These are phyloP conservation scores for Pseudomyrmex concolor DNA, from an alignment of 1,140 invertebrate species.

Conservation along the genomic window DNA sequence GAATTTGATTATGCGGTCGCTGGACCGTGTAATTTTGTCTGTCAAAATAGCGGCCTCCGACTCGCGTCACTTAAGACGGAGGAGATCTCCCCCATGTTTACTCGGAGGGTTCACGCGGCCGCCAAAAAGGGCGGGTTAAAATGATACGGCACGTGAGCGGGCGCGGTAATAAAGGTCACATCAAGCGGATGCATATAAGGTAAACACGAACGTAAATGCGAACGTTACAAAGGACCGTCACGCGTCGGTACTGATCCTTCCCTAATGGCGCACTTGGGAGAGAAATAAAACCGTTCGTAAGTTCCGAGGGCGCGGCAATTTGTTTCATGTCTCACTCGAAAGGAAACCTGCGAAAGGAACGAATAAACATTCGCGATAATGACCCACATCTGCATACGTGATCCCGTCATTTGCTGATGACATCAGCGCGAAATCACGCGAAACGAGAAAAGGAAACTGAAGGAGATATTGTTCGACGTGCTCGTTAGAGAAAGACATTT, in stretches of 20 bases:
- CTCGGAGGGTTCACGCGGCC: conserved; percentile 34
- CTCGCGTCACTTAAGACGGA: conserved; percentile 42
- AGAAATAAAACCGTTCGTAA: not conserved
- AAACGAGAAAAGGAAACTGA: not conserved
- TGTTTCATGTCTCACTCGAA: not conserved
- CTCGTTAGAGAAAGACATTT: not conserved
- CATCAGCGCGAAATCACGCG: conserved; percentile 28
- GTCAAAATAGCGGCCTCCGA: conserved; percentile 75
- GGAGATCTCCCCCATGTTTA: conserved; percentile 56
- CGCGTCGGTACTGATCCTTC: not conserved
- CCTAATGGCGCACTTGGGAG: not conserved
- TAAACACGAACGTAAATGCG: not conserved
- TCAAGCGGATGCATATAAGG: conserved; percentile 6
- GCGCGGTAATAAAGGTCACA: conserved; percentile 13
- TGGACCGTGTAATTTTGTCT: conserved; percentile 74
- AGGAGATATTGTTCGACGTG: not conserved
- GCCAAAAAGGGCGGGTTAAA: conserved; percentile 14
- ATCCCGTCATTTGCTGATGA: conserved; percentile 15
- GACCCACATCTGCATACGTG: conserved; percentile 15
- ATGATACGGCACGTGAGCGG: conserved; percentile 17
- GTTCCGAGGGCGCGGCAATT: not conserved
- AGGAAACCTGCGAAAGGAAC: not conserved
- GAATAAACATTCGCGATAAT: not conserved
- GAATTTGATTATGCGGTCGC: conserved; percentile 76
- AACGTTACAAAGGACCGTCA: conserved; percentile 33